Percentiles rank a stretch among this genome's conserved stretches.
These are phyloP conservation scores for Scyliorhinus canicula DNA, from an alignment of 2,797 vertebrate species.

Conservation along the genomic window DNA sequence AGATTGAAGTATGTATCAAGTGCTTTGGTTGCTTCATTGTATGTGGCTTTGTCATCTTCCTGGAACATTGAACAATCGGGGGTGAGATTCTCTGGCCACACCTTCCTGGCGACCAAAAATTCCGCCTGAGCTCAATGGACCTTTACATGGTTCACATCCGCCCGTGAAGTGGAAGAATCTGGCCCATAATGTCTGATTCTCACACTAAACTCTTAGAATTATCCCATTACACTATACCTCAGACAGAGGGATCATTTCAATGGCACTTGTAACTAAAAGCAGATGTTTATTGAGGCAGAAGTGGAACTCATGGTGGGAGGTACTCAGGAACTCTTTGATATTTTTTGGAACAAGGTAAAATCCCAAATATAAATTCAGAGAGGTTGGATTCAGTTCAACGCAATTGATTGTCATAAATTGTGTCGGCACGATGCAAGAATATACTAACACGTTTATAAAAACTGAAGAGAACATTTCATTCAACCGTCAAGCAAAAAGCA, in stretches of 20 bases:
- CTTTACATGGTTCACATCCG: too few species aligned
- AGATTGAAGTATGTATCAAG: too few species aligned
- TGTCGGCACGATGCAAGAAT: not conserved
- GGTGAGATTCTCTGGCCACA: too few species aligned
- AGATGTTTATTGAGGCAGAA: not conserved
- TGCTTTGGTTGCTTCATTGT: too few species aligned
- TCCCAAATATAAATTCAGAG: not conserved
- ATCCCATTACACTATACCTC: too few species aligned
- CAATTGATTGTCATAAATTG: not conserved
- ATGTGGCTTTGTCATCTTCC: too few species aligned
- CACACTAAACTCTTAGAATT: too few species aligned
- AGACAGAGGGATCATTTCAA: not conserved
- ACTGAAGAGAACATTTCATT: not conserved
- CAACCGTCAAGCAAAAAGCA: not conserved
- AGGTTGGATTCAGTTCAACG: not conserved
- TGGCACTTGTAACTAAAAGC: not conserved
- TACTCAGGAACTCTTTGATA: not conserved
- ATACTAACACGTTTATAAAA: not conserved
- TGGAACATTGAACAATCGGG: too few species aligned
- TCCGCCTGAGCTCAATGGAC: too few species aligned
- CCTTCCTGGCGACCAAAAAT: too few species aligned
- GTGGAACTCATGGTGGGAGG: not conserved
- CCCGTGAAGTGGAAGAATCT: too few species aligned
- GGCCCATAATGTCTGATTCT: too few species aligned
- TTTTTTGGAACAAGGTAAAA: not conserved